Evolutionary conservation across 2,797 vertebrate species (phyloP).

Genomic region (Cygnus olor): DNA sequence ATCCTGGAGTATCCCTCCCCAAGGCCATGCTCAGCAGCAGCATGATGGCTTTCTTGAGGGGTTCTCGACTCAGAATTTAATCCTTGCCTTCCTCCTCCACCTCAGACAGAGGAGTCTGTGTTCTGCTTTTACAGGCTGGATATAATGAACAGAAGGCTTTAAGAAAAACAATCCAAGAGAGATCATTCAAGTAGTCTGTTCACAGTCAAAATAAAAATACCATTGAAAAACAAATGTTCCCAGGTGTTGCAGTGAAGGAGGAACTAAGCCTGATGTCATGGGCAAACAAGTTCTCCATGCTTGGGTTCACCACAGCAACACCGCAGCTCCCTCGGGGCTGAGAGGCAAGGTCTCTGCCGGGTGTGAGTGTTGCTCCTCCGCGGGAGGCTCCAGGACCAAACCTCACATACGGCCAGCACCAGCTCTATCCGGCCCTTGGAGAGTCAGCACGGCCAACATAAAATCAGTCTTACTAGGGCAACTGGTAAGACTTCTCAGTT

Average conservation of each 20-base stretch:
- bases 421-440: neutral
- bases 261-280: neutral
- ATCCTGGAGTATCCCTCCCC: neutral
- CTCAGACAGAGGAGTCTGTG: neutral
- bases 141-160: neutral
- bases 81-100: neutral
- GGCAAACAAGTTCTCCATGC: neutral
- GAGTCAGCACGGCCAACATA: neutral
- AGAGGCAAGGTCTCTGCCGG: accelerated
- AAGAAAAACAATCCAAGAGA: neutral
- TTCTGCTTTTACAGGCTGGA: neutral
- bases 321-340: accelerated
- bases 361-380: neutral
- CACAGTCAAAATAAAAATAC: neutral
- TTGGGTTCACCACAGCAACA: neutral
- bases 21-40: neutral
- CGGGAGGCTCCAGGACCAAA: accelerated
- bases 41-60: neutral
- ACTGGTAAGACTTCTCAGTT: neutral
- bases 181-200: neutral
- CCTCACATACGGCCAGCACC: accelerated
- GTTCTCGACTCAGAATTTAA: neutral
- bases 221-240: slow-evolving; percentile 12
- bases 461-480: neutral
- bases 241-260: neutral